A percentile compares a stretch with the other conserved stretches of the same genome.
phyloP scores from a whole-genome alignment of 2,888 invertebrate genomes.

The Leptothorax acervorum region DNA sequence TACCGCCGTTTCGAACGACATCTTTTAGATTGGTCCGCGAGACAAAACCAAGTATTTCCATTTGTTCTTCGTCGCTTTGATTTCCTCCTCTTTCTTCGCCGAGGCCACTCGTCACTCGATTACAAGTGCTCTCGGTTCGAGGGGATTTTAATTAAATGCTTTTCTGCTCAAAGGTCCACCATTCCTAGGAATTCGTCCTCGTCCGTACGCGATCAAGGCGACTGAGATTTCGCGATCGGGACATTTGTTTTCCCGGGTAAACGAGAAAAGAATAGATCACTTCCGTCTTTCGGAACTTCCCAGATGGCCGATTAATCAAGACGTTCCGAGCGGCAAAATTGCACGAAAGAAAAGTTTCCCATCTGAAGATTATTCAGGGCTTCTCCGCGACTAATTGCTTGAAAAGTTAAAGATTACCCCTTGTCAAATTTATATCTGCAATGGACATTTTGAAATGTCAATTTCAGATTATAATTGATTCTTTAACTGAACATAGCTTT shows the following conservation, averaged over 20 bases:
- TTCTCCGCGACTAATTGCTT: slow-evolving; percentile 39
- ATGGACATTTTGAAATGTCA: neutral
- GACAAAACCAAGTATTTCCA: slow-evolving; percentile 49
- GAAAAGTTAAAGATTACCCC: slow-evolving; percentile 17
- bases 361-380: slow-evolving; percentile 28
- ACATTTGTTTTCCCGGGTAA: slow-evolving; percentile 63
- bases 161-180: slow-evolving; percentile 62
- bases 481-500: neutral
- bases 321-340: slow-evolving; percentile 37
- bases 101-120: slow-evolving; percentile 65
- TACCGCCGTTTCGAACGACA: neutral
- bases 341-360: slow-evolving; percentile 42
- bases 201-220: slow-evolving; percentile 50
- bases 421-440: slow-evolving; percentile 28
- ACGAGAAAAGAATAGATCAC: slow-evolving; percentile 47
- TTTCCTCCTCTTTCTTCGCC: neutral
- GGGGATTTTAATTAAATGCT: slow-evolving; percentile 74
- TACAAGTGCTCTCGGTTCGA: slow-evolving; percentile 67
- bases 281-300: slow-evolving; percentile 50
- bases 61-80: slow-evolving; percentile 34
- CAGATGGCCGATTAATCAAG: slow-evolving; percentile 59
- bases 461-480: slow-evolving; percentile 6
- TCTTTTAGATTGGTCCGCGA: slow-evolving; percentile 23
- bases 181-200: slow-evolving; percentile 61
- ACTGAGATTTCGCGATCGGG: slow-evolving; percentile 56